Percentiles rank a stretch among this genome's conserved stretches.
Evolutionary conservation across 2,888 invertebrate species (phyloP).

Genomic region (Parnassius apollo): DNA sequence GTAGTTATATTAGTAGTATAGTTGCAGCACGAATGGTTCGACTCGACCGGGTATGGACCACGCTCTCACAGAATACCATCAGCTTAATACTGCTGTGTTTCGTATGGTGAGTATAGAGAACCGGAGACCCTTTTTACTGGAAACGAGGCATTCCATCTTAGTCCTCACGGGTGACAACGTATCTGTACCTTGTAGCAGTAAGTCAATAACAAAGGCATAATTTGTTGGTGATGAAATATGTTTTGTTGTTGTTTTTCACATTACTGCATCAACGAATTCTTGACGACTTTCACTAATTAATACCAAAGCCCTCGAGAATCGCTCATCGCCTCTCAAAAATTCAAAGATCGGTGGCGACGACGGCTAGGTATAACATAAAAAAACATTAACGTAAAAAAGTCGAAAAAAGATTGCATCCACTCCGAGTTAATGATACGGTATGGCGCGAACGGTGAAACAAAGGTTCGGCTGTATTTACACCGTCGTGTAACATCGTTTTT

Average conservation of each 20-base stretch:
- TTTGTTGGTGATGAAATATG: neutral
- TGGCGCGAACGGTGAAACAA: constrained; percentile 77
- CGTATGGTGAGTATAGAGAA: too few species aligned
- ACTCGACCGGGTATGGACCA: too few species aligned
- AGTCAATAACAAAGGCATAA: neutral
- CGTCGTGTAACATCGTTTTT: constrained; percentile 36
- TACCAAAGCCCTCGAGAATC: constrained; percentile 51
- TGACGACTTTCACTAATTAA: constrained; percentile 51
- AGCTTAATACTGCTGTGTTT: too few species aligned
- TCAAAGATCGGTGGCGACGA: constrained; percentile 70
- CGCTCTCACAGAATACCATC: too few species aligned
- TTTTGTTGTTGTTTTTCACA: neutral
- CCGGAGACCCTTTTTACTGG: too few species aligned
- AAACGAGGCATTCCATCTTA: too few species aligned
- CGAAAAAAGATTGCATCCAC: constrained; percentile 71
- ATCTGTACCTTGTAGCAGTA: neutral
- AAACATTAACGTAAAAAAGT: constrained; percentile 74
- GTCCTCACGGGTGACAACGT: neutral
- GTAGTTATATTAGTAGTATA: too few species aligned
- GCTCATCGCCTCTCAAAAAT: constrained; percentile 51
- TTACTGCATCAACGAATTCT: constrained; percentile 23
- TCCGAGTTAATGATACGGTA: constrained; percentile 81
- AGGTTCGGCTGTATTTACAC: constrained; percentile 62
- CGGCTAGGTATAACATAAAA: constrained; percentile 67
- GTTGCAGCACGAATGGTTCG: too few species aligned